Conservation (phyloP, 2,797 vertebrate species). For the Mus caroli region DNA sequence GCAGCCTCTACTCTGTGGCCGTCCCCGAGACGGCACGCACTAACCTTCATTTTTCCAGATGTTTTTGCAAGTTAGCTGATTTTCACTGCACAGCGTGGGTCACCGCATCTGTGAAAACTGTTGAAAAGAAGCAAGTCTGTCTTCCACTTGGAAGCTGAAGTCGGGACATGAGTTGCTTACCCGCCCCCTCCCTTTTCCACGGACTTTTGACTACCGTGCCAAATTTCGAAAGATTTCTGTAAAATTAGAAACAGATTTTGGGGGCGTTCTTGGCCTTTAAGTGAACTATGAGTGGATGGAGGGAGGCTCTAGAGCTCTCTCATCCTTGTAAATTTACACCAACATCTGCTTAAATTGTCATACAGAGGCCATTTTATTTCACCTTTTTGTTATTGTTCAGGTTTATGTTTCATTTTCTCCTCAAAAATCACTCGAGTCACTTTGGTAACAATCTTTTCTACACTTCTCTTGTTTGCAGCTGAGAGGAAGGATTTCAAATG, state of each 20-base stretch:
- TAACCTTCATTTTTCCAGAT: conserved; percentile 90
- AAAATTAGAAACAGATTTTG: conserved; percentile 91
- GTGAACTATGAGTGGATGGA: conserved; percentile 86
- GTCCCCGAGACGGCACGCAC: conserved; percentile 82
- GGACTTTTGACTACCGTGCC: conserved; percentile 87
- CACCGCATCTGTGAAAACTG: conserved; percentile 85
- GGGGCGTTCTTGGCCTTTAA: conserved; percentile 88
- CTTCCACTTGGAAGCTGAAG: conserved; percentile 87
- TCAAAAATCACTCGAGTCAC: conserved; percentile 75
- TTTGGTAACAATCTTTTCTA: conserved; percentile 72
- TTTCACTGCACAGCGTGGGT: conserved; percentile 86
- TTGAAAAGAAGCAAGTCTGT: conserved; percentile 87
- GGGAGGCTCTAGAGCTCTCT: conserved; percentile 83
- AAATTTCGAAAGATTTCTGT: conserved; percentile 89
- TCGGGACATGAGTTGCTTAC: conserved; percentile 76
- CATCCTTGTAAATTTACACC: conserved; percentile 82
- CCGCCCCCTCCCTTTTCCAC: conserved; percentile 72
- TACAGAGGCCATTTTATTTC: conserved; percentile 72
- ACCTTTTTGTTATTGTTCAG: conserved; percentile 75
- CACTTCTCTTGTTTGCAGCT: conserved; percentile 66
- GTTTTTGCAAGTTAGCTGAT: conserved; percentile 85
- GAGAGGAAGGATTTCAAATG: conserved; percentile 62
- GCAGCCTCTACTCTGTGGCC: conserved; percentile 28
- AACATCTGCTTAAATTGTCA: conserved; percentile 87
- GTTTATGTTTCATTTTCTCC: conserved; percentile 78